Evolutionary conservation across 2,888 invertebrate species (phyloP), one percentile per base, ranked within the genome.

Genomic region (Volucella zonaria): DNA sequence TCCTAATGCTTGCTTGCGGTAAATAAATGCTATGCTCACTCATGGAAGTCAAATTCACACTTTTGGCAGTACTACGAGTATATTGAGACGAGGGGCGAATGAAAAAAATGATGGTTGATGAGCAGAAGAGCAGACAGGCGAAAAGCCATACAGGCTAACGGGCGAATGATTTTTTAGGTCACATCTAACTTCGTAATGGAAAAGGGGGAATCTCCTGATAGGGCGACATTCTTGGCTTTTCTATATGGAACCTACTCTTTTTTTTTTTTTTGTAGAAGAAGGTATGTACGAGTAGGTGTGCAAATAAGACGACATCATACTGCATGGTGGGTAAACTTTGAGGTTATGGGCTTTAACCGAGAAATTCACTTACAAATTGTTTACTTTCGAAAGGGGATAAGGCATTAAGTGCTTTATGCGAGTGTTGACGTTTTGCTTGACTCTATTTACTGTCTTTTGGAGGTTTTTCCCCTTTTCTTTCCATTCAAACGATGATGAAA

Each of bases 21-120:
- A 67, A 80, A 74, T 79, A 74, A 74, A 61, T 66, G 47, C 45
- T 42, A 38, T 52, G 42, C 38, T 67, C 68, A 38, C 54, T 66
- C 61, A 56, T 67, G 67, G 74, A 56, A 49, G 74, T 68, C 61
- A 68, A 68, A 67, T 80, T 80, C 67, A 74, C 80, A 68, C 80
- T 80, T n/a, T 74, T 61, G 59, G 61, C 56, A 56, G 23, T 70
- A 54, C 59, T 42, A 31, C 66, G 49, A 43, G 56, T 14, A 54
- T 62, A 51, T 78, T 47, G 45, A 18, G 2, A 31, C 18, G 54
- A 23, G 49, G 51, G 68, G 15, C 10, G 52, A 11, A 40, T 11
- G n/a, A 3, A 31, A 31, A 4, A 31, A 6, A 31, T 31, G 31
- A 6, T 31, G 31, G 31, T 31, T 6, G 31, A 31, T 6, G 31